These are phyloP conservation scores for Desoria tigrina DNA, from an alignment of 2,888 invertebrate genomes.

Conservation along the genomic window DNA sequence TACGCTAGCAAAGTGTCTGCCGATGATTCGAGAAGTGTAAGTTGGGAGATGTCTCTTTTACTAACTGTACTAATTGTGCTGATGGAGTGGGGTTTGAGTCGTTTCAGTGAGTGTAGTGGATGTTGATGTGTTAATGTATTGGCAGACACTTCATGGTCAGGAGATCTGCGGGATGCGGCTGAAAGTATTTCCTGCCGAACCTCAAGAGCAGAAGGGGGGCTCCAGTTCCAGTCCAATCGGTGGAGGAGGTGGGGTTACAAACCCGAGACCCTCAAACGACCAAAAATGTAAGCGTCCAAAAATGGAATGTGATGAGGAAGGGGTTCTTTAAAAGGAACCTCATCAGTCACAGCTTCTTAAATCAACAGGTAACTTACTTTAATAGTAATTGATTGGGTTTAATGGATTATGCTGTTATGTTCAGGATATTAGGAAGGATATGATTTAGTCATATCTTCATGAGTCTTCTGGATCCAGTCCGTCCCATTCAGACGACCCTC, in stretches of 20 bases:
- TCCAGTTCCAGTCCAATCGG: slow-evolving; percentile 36
- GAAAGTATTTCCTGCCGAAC: slow-evolving; percentile 85
- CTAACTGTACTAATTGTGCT: background rate
- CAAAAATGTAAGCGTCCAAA: slow-evolving; percentile 54
- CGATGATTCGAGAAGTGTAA: slow-evolving; percentile 70
- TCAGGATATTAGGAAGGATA: slow-evolving; percentile 48
- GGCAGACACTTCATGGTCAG: slow-evolving; percentile 74
- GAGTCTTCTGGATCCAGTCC: slow-evolving; percentile 10
- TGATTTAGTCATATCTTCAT: slow-evolving; percentile 31
- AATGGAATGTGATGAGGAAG: slow-evolving; percentile 49
- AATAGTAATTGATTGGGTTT: too few species aligned
- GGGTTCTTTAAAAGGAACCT: slow-evolving; percentile 34
- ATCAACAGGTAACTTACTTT: slow-evolving; percentile 34
- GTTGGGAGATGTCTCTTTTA: too few species aligned
- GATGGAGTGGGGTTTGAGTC: too few species aligned
- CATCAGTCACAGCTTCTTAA: slow-evolving; percentile 41
- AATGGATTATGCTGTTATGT: slow-evolving; percentile 44
- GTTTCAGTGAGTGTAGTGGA: too few species aligned
- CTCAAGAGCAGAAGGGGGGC: slow-evolving; percentile 54
- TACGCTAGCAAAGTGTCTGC: slow-evolving; percentile 76
- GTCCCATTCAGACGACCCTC: slow-evolving; percentile 1
- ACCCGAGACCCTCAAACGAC: slow-evolving; percentile 36
- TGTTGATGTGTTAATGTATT: background rate
- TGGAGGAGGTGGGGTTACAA: slow-evolving; percentile 35
- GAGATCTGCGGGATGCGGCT: slow-evolving; percentile 82